phyloP scores from a whole-genome alignment of 2,113 vertebrate species.

The Gymnogyps californianus region DNA sequence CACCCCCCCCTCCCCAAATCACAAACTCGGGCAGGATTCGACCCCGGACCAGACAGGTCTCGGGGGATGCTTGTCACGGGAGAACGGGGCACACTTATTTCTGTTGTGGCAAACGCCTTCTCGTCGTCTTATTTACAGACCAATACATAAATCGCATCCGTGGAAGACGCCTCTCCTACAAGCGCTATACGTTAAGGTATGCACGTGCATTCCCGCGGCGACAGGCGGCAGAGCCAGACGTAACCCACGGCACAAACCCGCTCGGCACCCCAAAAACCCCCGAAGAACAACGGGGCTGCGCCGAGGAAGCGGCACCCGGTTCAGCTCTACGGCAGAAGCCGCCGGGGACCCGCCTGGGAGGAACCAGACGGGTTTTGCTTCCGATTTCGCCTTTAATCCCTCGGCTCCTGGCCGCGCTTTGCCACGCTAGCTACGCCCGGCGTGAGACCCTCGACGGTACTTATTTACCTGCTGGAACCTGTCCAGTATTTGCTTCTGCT shows the following conservation, averaged over 20 bases:
- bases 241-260: not conserved
- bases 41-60: not conserved
- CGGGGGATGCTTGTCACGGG: not conserved
- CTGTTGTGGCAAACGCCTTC: not conserved
- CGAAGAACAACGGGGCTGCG: not conserved
- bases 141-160: fast-evolving
- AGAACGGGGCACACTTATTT: too few relatives aligned
- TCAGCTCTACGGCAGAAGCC: not conserved
- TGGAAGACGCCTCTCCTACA: not conserved
- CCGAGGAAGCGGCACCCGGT: not conserved
- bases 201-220: not conserved
- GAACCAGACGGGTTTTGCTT: not conserved
- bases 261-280: not conserved
- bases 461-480: conserved; percentile 86
- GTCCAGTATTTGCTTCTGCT: conserved; percentile 86
- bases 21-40: not conserved
- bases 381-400: not conserved
- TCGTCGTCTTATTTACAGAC: not conserved
- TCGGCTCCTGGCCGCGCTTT: not conserved
- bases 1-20: not conserved
- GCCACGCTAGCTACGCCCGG: not conserved
- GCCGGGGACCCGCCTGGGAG: too few relatives aligned
- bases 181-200: not conserved
- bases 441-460: not conserved
- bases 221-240: not conserved